Conservation (phyloP, 2,797 vertebrate species). For the Petrocephalus schoutedeni region DNA sequence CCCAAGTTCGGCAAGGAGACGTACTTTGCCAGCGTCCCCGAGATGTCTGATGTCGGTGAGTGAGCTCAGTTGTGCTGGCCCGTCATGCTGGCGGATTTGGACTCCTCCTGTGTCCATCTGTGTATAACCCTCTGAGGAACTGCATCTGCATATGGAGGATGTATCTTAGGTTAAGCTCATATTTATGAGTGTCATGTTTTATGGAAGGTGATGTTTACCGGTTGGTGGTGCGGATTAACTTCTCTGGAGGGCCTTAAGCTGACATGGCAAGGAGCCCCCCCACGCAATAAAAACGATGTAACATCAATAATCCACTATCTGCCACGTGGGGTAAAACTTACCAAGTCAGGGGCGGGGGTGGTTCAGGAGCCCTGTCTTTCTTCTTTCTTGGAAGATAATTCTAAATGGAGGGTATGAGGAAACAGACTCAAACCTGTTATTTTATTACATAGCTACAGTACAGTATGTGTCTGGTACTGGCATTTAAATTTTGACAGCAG, state of each 20-base stretch:
- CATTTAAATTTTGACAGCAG: not conserved
- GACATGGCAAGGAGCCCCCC: not conserved
- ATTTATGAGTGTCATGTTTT: not conserved
- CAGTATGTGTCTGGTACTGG: not conserved
- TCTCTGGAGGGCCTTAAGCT: not conserved
- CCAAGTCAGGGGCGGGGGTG: not conserved
- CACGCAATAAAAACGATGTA: not conserved
- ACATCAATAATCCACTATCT: not conserved
- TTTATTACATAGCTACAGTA: not conserved
- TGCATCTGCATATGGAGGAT: not conserved
- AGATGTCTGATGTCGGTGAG: constrained; percentile 96
- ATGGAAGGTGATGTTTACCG: not conserved
- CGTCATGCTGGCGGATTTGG: not conserved
- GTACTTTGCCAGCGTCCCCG: constrained; percentile 83
- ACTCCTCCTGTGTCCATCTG: not conserved
- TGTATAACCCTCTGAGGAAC: not conserved
- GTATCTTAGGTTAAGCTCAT: not conserved
- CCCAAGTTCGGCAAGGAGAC: constrained; percentile 86
- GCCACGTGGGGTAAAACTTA: not conserved
- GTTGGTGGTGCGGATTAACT: not conserved
- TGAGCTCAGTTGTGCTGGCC: constrained; percentile 32
- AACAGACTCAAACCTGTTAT: not conserved
- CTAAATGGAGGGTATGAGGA: not conserved
- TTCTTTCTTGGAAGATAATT: not conserved
- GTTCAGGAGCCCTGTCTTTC: not conserved